Evolutionary conservation across 2,113 vertebrate species (phyloP).

Genomic region (Hylia prasina): DNA sequence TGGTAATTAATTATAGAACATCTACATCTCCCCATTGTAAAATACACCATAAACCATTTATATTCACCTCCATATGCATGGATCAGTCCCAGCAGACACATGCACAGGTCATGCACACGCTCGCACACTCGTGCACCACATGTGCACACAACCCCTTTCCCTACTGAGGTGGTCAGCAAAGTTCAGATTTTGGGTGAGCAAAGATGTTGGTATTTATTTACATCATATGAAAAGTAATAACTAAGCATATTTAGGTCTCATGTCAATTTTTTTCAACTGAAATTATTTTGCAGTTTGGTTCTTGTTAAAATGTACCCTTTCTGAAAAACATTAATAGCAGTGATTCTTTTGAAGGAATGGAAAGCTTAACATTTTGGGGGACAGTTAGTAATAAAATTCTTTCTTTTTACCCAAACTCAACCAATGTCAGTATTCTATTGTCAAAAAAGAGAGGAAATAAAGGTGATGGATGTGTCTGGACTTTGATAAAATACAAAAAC

Average conservation of each 20-base stretch:
- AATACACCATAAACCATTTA: background rate
- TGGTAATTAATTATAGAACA: background rate
- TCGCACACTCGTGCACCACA: rapidly evolving
- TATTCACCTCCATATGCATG: background rate
- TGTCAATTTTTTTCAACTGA: background rate
- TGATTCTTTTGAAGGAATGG: background rate
- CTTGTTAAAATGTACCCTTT: background rate
- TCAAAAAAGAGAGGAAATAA: background rate
- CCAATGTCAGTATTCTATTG: background rate
- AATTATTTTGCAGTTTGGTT: background rate
- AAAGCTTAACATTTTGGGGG: background rate
- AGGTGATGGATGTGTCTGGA: background rate
- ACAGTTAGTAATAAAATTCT: background rate
- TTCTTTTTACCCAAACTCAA: background rate
- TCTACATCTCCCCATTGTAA: background rate
- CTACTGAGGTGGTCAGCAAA: background rate
- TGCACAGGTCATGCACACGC: rapidly evolving
- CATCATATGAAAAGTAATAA: background rate
- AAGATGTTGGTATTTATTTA: background rate
- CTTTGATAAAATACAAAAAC: background rate
- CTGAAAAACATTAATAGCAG: background rate
- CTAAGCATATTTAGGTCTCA: background rate
- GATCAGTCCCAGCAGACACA: background rate
- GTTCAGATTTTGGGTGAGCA: background rate
- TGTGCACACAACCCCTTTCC: too few relatives aligned